Evolutionary conservation across 1,140 invertebrate genomes (phyloP), one percentile per base, ranked within the genome.

Genomic region (Trachelipus rathkii): DNA sequence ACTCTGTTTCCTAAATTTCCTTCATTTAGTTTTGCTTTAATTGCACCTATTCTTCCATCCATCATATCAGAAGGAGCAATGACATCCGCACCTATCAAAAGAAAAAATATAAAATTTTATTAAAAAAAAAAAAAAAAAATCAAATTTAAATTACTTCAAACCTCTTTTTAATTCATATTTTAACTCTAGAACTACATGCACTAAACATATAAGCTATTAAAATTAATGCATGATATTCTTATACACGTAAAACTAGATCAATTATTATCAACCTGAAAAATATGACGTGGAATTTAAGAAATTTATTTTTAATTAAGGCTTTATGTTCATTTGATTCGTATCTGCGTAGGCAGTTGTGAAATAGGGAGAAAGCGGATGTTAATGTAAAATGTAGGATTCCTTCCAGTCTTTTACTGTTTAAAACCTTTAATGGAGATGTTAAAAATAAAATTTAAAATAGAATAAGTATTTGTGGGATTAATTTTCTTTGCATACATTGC

Each of bases 31-130:
- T 86, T 84, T 70, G 90, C 85, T 86, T 97, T 98, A 71, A 99
- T 99, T 0, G 92, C 92, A 74, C 89, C 89, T 80, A 99, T 84
- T 78, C 95, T 88, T 43, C 95, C 95, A 87, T 99, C 97, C 95
- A 97, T 98, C 95, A 98, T 97, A 84, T 97, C 95, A 0, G 95
- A 97, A 11, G 96, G 96, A 10, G 95, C 95, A 10, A 98, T 89
- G 69, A 98, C 90, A 80, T 97, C 92, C 74, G 94, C 94, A 76
- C 95, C 95, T 94, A 83, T 44, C 11, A 24, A 85, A 84, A 82
- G 72, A 71, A 44, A 15, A n/a, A 23, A n/a, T n/a, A 66, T 3
- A 23, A n/a, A 23, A n/a, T 23, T n/a, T 66, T 5, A n/a, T n/a
- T 66, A 66, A 1, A n/a, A 66, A n/a, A 1, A 66, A n/a, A n/a